Evolutionary conservation across 2,888 invertebrate genomes (phyloP), one percentile per base, ranked within the genome.

Genomic region (Odontomyia ornata): DNA sequence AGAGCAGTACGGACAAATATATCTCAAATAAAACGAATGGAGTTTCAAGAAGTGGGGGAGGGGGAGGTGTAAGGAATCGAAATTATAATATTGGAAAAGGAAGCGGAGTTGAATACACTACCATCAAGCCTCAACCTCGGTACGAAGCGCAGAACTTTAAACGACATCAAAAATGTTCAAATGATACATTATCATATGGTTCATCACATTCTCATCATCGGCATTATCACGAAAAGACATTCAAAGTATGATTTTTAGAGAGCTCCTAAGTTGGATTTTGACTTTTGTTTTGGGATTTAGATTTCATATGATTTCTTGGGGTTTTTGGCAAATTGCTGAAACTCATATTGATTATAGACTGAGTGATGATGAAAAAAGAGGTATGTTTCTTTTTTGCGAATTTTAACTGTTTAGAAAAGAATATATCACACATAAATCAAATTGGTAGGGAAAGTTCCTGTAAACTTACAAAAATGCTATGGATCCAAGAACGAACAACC

Each of bases 221-320:
- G 4, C 85, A 85, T 80, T 85, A 86, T 69, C 86, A 86, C 64
- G 86, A 86, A 79, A 86, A 86, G 83, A 86, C 86, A 52, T 86
- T 86, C 76, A 86, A 86, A 83, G 86, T 86, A 86, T 86, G 86
- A 86, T 86, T 86, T 86, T 86, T 86, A 84, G 86, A 86, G 86
- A 86, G 86, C 86, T 86, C 86, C 85, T 86, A 86, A 86, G 69
- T 36, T 36, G 36, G 9, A 36, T 36, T 36, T 3, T 36, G 3
- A 36, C 36, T 36, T 36, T 36, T 5, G 9, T 36, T 36, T 36
- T 36, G 36, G 36, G 36, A 36, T 36, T 5, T n/a, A n/a, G n/a
- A n/a, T n/a, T n/a, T n/a, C n/a, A n/a, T n/a, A n/a, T n/a, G n/a
- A n/a, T n/a, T n/a, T n/a, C n/a, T n/a, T 36, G 36, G 9, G 36